Evolutionary conservation across 2,113 vertebrate species (phyloP), one percentile per base, ranked within the genome.

Genomic region (Oplegnathus fasciatus): DNA sequence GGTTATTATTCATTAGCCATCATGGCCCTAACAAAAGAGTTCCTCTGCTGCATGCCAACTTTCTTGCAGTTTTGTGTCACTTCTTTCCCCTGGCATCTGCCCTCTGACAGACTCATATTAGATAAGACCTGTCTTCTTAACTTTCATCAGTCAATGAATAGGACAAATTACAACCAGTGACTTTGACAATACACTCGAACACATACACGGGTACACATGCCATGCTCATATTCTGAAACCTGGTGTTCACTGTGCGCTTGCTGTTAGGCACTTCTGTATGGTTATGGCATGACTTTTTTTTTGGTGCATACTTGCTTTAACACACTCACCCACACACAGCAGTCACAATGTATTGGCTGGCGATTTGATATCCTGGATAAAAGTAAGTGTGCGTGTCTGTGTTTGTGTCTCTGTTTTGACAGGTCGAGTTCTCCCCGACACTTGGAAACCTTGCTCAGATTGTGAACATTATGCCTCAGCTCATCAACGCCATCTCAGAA

Each of bases 401-500:
- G 28, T 84, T 30, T 84, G 26, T 79, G 1, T 83, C 9, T 76
- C 9, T 78, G 30, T 75, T 62, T 87, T 62, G 66, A 80, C 86
- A 98, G 97, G 95, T 97, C 72, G 91, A 88, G 62, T 97, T 98
- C 90, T 97, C 96, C 10, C 97, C 97, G 0, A 90, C 95, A 0
- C 94, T 96, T 0, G 87, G 80, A 60, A 96, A 96, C 14, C 93
- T 98, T 44, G 91, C 95, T 44, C 34, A 92, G 83, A 82, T 85
- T 30, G 87, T 93, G 28, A 88, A 92, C 84, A 24, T 94, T 10
- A 22, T 91, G 61, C 92, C 93, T 76, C 96, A 96, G 68, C 94
- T 98, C 58, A 95, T 97, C 88, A 80, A 65, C 61, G 94, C 95
- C 60, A 90, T 97, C 80, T 96, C 96, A 0, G 90, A 93, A 80